A percentile compares a stretch with the other conserved stretches of the same genome.
Conservation (phyloP, 2,113 vertebrate genomes). For the Cyprinodon variegatus region DNA sequence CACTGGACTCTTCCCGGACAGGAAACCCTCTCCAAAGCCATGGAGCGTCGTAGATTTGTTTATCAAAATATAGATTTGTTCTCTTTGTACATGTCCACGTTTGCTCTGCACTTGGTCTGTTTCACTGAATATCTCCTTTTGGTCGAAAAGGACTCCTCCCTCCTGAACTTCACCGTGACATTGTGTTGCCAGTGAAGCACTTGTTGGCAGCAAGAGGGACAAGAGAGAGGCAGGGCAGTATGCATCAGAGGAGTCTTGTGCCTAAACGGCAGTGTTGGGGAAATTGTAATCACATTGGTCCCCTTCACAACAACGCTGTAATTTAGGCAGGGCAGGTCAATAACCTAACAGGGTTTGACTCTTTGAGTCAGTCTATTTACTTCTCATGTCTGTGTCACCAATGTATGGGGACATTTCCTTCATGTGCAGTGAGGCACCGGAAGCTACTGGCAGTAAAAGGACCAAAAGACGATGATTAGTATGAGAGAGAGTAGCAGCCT, state of each 20-base stretch:
- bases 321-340: conserved; percentile 41
- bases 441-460: conserved; percentile 63
- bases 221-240: conserved; percentile 71
- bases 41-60: conserved; percentile 67
- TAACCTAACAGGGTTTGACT: conserved; percentile 36
- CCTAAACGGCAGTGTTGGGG: conserved; percentile 70
- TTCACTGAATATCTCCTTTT: conserved; percentile 36
- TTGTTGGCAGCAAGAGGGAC: conserved; percentile 63
- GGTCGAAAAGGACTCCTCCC: conserved; percentile 28
- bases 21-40: conserved; percentile 55
- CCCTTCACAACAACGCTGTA: conserved; percentile 48
- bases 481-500: conserved; percentile 27
- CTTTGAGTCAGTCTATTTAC: conserved; percentile 45
- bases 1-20: conserved; percentile 40
- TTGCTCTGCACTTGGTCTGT: conserved; percentile 57
- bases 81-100: conserved; percentile 76
- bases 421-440: conserved; percentile 51
- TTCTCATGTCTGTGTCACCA: conserved; percentile 43
- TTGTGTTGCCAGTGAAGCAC: conserved; percentile 53
- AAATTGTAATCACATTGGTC: conserved; percentile 60
- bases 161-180: conserved; percentile 45
- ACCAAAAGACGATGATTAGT: conserved; percentile 30
- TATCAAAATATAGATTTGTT: conserved; percentile 84
- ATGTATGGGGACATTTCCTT: conserved; percentile 28
- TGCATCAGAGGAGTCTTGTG: conserved; percentile 49